These are phyloP conservation scores for Vultur gryphus DNA, from an alignment of 2,797 vertebrate species.

Conservation along the genomic window DNA sequence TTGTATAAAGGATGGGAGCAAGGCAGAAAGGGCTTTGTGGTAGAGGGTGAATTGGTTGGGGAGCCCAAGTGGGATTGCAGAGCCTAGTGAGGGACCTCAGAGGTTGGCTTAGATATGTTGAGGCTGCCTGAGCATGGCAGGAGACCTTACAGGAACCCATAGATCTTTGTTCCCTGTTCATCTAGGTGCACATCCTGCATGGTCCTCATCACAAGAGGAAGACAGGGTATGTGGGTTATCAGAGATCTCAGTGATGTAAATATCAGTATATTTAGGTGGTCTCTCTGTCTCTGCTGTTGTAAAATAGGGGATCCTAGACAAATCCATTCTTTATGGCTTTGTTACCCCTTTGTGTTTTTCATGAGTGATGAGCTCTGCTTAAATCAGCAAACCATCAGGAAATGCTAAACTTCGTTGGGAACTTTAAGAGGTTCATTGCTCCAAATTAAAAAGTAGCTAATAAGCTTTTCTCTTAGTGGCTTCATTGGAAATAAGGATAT, in stretches of 20 bases:
- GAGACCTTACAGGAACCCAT: background rate
- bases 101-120: background rate
- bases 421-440: background rate
- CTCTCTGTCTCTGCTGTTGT: background rate
- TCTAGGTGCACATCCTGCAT: background rate
- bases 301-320: background rate
- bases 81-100: background rate
- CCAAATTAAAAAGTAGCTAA: background rate
- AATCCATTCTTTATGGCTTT: background rate
- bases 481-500: background rate
- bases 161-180: background rate
- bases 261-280: background rate
- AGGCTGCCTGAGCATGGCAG: background rate
- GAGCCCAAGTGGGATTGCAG: background rate
- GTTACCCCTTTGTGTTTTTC: background rate
- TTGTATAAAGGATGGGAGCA: conserved; percentile 19
- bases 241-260: background rate
- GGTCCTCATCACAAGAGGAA: background rate
- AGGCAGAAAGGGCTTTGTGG: background rate
- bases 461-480: background rate
- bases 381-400: background rate
- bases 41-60: background rate
- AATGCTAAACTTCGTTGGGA: background rate
- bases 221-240: background rate
- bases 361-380: background rate